phyloP scores from a whole-genome alignment of 2,113 vertebrate species.

The Laticauda laticaudata region DNA sequence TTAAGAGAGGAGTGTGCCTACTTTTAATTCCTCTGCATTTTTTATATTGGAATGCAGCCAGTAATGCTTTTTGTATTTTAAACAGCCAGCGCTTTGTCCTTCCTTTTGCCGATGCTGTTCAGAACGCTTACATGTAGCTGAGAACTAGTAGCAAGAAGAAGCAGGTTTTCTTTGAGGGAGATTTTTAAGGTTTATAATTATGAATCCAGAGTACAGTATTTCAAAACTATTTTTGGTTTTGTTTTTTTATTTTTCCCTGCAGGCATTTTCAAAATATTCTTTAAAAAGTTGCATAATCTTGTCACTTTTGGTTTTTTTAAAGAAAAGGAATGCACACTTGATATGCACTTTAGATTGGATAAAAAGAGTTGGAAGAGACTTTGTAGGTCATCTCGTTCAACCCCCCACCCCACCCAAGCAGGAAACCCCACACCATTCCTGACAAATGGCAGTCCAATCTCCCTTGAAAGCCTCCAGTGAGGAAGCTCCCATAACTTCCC shows the following conservation, averaged over 20 bases:
- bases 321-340: not conserved
- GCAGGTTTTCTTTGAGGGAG: not conserved
- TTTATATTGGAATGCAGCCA: not conserved
- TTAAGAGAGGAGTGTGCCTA: not conserved
- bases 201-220: not conserved
- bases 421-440: too few relatives aligned
- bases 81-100: not conserved
- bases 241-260: not conserved
- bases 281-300: too few relatives aligned
- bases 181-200: not conserved
- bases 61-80: not conserved
- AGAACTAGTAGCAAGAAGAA: not conserved
- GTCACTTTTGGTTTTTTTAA: not conserved
- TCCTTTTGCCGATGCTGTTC: not conserved
- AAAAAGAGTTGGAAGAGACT: too few relatives aligned
- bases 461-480: too few relatives aligned
- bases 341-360: too few relatives aligned
- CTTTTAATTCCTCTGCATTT: not conserved
- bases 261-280: not conserved
- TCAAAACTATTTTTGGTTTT: not conserved
- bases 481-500: too few relatives aligned
- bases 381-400: too few relatives aligned
- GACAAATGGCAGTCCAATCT: too few relatives aligned
- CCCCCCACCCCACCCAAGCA: too few relatives aligned
- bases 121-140: not conserved